Conservation (phyloP, 2,113 vertebrate species). For the Lates calcarifer region DNA sequence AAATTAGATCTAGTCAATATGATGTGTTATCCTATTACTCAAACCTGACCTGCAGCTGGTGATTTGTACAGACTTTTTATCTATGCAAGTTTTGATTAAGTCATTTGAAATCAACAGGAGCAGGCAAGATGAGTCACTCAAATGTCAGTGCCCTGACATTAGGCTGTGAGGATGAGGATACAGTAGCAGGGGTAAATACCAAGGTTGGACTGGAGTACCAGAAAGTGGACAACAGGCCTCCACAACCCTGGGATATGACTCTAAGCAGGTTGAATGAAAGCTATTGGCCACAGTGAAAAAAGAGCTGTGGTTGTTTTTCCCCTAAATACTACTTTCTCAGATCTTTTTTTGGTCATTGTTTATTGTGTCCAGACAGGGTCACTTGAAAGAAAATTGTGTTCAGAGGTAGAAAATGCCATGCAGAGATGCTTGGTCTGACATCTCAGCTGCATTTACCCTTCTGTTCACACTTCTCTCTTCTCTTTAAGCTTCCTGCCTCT, state of each 20-base stretch:
- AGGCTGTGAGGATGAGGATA: not conserved
- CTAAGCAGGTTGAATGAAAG: not conserved
- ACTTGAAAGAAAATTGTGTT: not conserved
- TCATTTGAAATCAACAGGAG: conserved; percentile 12
- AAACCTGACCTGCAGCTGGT: conserved; percentile 4
- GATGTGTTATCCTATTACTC: conserved; percentile 14
- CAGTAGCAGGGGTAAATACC: not conserved
- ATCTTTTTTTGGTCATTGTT: not conserved
- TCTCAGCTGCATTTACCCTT: not conserved
- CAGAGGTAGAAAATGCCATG: not conserved
- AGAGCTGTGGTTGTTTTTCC: not conserved
- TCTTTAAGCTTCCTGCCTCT: not conserved
- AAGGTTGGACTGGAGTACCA: not conserved
- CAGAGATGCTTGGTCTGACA: not conserved
- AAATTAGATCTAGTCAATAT: conserved; percentile 38
- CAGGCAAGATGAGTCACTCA: not conserved
- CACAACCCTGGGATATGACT: conserved; percentile 8
- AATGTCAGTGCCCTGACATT: not conserved
- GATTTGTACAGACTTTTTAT: not conserved
- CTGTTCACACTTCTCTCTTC: not conserved
- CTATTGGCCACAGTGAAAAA: not conserved
- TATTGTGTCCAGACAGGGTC: not conserved
- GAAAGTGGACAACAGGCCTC: not conserved
- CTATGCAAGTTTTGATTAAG: not conserved
- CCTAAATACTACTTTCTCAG: not conserved